Conservation (phyloP, 1,140 invertebrate genomes). For the Drosophila erecta region DNA sequence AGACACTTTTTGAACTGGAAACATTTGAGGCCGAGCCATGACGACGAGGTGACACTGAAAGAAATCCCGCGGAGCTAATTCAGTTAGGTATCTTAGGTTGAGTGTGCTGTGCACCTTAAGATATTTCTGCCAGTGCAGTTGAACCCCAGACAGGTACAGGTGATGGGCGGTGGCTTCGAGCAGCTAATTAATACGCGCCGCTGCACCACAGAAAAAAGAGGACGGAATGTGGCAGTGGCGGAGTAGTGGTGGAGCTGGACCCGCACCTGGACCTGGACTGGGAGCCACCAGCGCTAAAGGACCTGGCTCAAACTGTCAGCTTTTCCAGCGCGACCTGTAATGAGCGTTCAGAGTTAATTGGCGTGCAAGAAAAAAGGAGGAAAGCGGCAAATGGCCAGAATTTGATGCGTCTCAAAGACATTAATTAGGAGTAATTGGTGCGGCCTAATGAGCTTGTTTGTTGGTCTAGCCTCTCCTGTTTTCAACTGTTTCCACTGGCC, state of each 20-base stretch:
- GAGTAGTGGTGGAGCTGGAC: slow-evolving; percentile 25
- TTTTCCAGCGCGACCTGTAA: slow-evolving; percentile 57
- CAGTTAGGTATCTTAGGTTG: no score
- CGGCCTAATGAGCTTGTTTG: slow-evolving; percentile 69
- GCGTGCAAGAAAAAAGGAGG: slow-evolving; percentile 58
- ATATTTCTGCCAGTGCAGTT: background rate
- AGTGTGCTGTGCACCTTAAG: no score
- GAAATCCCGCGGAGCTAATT: background rate
- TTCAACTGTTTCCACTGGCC: background rate
- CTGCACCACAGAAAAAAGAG: slow-evolving; percentile 57
- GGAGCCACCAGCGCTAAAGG: slow-evolving; percentile 2
- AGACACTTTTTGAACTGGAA: slow-evolving; percentile 75
- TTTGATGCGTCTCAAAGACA: slow-evolving; percentile 68
- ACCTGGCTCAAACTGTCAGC: slow-evolving; percentile 50
- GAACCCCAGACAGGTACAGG: slow-evolving; percentile 30
- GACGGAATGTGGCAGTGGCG: slow-evolving; percentile 1
- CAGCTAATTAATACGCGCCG: slow-evolving; percentile 79
- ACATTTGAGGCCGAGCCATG: slow-evolving; percentile 63
- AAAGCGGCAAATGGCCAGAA: slow-evolving; percentile 31
- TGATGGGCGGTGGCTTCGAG: slow-evolving; percentile 62
- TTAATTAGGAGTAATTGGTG: slow-evolving; percentile 78
- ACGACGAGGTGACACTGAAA: slow-evolving; percentile 22
- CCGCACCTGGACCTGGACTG: background rate
- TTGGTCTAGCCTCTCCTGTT: slow-evolving; percentile 7
- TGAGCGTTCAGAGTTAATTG: slow-evolving; percentile 81